Evolutionary conservation across 1,140 invertebrate genomes (phyloP).

Genomic region (Belonocnema kinseyi): DNA sequence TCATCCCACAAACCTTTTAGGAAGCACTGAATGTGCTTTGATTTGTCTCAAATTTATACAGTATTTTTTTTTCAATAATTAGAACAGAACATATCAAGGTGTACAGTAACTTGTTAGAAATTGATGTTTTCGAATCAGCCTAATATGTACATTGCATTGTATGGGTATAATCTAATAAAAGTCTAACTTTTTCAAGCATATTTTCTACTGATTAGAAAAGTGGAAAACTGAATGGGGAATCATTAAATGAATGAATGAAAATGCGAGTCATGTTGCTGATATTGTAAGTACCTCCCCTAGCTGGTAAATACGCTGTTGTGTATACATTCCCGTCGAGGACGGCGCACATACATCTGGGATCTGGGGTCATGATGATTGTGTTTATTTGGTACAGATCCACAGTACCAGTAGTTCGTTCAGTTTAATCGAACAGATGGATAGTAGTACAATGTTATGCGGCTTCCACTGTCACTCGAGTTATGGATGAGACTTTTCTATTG

Average conservation of each 20-base stretch:
- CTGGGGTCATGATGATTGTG: constrained; percentile 16
- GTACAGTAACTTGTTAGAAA: too few relatives aligned
- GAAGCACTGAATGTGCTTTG: too few relatives aligned
- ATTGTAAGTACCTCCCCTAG: not conserved
- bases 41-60: too few relatives aligned
- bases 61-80: too few relatives aligned
- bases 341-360: not conserved
- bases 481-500: constrained; percentile 28
- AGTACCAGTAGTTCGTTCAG: constrained; percentile 2
- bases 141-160: too few relatives aligned
- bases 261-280: constrained; percentile 21
- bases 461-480: constrained; percentile 11
- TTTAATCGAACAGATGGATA: constrained; percentile 12
- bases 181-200: not conserved
- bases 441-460: constrained; percentile 4
- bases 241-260: constrained; percentile 28
- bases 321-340: constrained; percentile 6
- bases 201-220: not conserved
- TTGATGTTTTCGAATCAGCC: too few relatives aligned
- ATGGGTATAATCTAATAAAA: too few relatives aligned
- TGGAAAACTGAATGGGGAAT: not conserved
- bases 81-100: too few relatives aligned
- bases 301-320: not conserved
- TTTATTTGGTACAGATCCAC: constrained; percentile 22
- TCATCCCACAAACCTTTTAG: too few relatives aligned